Evolutionary conservation across 1,140 invertebrate species (phyloP), one percentile per base, ranked within the genome.

Genomic region (Eciton burchellii): DNA sequence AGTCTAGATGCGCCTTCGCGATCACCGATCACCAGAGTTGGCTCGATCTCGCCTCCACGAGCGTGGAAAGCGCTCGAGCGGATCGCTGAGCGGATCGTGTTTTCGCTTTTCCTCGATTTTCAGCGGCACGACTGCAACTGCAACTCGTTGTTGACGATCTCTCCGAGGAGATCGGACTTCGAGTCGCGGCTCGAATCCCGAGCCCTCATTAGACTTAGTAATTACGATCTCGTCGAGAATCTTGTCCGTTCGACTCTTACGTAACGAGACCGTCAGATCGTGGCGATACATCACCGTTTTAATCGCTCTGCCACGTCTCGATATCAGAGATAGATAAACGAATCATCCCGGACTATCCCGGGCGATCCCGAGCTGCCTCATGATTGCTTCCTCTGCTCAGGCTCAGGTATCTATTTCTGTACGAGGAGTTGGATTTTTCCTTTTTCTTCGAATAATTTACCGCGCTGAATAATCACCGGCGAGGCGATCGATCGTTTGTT

Each of bases 241-340:
- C n/a, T n/a, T n/a, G n/a, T n/a, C n/a, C 59, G 47, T 84, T 81
- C 29, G 65, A 11, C 41, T 52, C 70, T 88, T 88, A 84, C 76
- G 59, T 81, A 88, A 86, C 49, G 84, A 81, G 49, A 16, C 43
- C 65, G 79, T 57, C 12, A 62, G 81, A 89, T 86, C 76, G 71
- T 52, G 59, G 79, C 65, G 84, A 89, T 89, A 79, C 88, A 88
- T 88, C 83, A 88, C 79, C 73, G 83, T 88, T 88, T 84, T 88
- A 88, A 88, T 88, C 87, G 47, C 71, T 54, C 11, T 43, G 54
- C 3, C 73, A 56, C 87, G 84, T 74, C 73, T 56, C 24, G 57
- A 81, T 84, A 87, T 84, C 70, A 66, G 29, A 47, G 52, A 24
- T 35, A 84, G 77, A 88, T 87, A 70, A 84, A 76, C 76, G 70